Percentiles rank a stretch among this genome's conserved stretches.
Conservation (phyloP, 2,797 vertebrate genomes). For the Malacoctenus gilli region DNA sequence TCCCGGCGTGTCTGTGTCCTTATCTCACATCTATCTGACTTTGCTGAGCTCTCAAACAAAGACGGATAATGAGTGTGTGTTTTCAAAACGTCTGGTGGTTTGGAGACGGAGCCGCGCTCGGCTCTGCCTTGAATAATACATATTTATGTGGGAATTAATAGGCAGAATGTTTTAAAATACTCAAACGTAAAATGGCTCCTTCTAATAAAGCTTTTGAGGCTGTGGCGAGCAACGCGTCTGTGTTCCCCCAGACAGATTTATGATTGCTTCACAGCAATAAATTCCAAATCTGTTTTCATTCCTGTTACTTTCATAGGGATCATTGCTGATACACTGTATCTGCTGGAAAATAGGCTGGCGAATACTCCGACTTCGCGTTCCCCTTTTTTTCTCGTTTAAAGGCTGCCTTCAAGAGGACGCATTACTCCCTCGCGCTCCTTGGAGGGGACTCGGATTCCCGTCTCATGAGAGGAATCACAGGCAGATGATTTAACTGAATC, state of each 20-base stretch:
- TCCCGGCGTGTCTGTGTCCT: slow-evolving; percentile 40
- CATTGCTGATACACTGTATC: slow-evolving; percentile 71
- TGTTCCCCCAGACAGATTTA: slow-evolving; percentile 76
- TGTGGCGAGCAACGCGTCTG: slow-evolving; percentile 66
- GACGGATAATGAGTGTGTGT: slow-evolving; percentile 68
- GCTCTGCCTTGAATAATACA: slow-evolving; percentile 71
- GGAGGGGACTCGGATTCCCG: slow-evolving; percentile 31
- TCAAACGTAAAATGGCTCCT: slow-evolving; percentile 71
- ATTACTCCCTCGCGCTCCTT: slow-evolving; percentile 28
- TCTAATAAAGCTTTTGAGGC: slow-evolving; percentile 79
- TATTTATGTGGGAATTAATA: slow-evolving; percentile 82
- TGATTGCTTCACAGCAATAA: slow-evolving; percentile 70
- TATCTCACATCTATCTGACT: slow-evolving; percentile 62
- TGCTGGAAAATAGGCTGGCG: slow-evolving; percentile 68
- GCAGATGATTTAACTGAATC: slow-evolving; percentile 53
- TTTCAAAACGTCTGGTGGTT: slow-evolving; percentile 64
- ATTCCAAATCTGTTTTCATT: slow-evolving; percentile 78
- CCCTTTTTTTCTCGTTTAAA: slow-evolving; percentile 39
- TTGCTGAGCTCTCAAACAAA: slow-evolving; percentile 61
- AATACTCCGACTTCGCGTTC: slow-evolving; percentile 71
- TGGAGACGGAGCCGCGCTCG: slow-evolving; percentile 42
- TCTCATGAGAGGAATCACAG: slow-evolving; percentile 32
- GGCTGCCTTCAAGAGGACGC: slow-evolving; percentile 44
- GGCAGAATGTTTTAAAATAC: slow-evolving; percentile 75
- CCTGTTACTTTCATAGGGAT: slow-evolving; percentile 75